Base-by-base conservation (phyloP, 2,888 invertebrate species). In the Diadegma fenestrale region DNA sequence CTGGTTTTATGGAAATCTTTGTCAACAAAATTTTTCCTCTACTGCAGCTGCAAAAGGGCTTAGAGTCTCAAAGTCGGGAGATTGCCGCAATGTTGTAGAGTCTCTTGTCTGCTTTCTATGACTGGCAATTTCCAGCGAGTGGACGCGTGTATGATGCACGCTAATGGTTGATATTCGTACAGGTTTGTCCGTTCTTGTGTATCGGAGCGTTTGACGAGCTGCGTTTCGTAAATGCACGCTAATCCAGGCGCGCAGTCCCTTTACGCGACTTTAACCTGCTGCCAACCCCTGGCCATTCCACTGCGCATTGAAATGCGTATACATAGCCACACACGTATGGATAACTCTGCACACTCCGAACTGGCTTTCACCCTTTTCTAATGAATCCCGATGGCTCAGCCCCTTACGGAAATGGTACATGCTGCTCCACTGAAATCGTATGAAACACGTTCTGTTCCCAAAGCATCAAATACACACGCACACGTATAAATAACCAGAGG, bases 21-120 rank as follows among this genome's bases (percentile, higher is more conserved):
- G 17, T 6, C 5, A 90, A 91, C 91, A 91, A 90, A 89, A 90
- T 87, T 90, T 89, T 90, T 92, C 90, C 92, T 92, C 92, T 92
- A 92, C 88, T 87, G 85, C 81, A 86, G 37, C 1, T 87, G 85
- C 89, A 89, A n/a, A n/a, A 90, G 88, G 88, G 88, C 85, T 77
- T 68, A 69, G 45, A 75, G 69, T 82, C 77, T 84, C 82, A 85
- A 84, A 86, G 83, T 84, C 79, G 72, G 64, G 48, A 58, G 58
- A 26, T 80, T 78, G 72, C 68, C 30, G 64, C 80, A 58, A 68
- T 41, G 26, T 48, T 41, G 45, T n/a, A 41, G 69, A 19, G 30
- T 30, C 76, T 68, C 41, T 41, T 48, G n/a, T 43, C 54, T 43
- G 64, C 37, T 33, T 30, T 64, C 22, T 45, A 66, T 73, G 58